Conservation (phyloP, 2,797 vertebrate species). For the Ptychobarbus kaznakovi region DNA sequence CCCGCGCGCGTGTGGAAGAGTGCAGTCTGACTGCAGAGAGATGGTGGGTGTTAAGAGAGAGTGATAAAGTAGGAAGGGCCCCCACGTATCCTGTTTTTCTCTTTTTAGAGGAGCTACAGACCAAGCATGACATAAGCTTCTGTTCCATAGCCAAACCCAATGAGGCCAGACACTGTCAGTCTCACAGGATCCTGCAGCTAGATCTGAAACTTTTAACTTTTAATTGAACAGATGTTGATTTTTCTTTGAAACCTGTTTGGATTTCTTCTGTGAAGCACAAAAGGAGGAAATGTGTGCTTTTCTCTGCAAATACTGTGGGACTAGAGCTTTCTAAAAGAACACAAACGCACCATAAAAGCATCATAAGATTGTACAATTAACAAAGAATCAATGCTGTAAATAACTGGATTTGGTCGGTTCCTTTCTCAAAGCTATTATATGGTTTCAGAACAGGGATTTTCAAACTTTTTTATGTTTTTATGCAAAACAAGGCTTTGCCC, state of each 20-base stretch:
- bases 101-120: constrained; percentile 58
- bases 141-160: constrained; percentile 50
- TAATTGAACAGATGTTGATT: not conserved
- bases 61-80: constrained; percentile 53
- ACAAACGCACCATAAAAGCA: not conserved
- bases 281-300: not conserved
- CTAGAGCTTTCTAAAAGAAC: not conserved
- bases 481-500: not conserved
- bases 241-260: not conserved
- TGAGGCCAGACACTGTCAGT: constrained; percentile 13
- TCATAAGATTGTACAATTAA: not conserved
- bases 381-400: not conserved
- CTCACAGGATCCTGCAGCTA: constrained; percentile 8
- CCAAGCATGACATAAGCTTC: constrained; percentile 38
- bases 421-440: not conserved
- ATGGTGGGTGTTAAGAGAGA: constrained; percentile 23
- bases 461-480: too few species aligned
- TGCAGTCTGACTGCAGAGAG: constrained; percentile 34
- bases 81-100: constrained; percentile 70
- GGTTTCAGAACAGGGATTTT: not conserved
- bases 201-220: not conserved
- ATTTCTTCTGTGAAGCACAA: not conserved
- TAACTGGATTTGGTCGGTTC: not conserved
- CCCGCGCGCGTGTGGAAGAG: constrained; percentile 30
- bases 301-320: too few species aligned